These are phyloP conservation scores for Agriopis aurantiaria DNA, from an alignment of 2,888 invertebrate genomes.

Conservation along the genomic window DNA sequence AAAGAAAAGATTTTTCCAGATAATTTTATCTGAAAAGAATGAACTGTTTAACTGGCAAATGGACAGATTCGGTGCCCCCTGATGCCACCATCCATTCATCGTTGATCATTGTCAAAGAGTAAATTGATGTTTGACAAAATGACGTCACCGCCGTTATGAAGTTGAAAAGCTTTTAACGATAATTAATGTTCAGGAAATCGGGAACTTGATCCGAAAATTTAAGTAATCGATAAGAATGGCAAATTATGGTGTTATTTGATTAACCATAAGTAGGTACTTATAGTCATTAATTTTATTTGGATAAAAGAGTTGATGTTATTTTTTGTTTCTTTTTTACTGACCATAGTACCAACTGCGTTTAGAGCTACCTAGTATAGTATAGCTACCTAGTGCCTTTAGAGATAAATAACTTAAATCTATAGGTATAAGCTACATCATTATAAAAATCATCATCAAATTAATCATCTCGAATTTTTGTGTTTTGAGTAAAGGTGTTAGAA, in stretches of 20 bases:
- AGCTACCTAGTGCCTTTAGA: too few relatives aligned
- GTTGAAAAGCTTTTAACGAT: constrained; percentile 79
- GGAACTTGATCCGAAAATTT: constrained; percentile 56
- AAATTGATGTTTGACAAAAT: constrained; percentile 82
- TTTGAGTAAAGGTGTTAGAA: constrained; percentile 33
- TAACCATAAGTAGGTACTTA: neutral
- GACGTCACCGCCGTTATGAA: constrained; percentile 74
- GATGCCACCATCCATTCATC: constrained; percentile 52
- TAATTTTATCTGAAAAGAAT: constrained; percentile 33
- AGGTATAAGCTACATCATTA: too few relatives aligned
- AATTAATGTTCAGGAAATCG: constrained; percentile 70
- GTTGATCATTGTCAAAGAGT: constrained; percentile 81
- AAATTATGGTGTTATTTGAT: constrained; percentile 40
- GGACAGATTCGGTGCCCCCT: constrained; percentile 56
- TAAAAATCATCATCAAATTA: neutral
- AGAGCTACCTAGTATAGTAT: too few relatives aligned
- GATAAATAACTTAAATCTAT: too few relatives aligned
- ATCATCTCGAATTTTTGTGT: neutral
- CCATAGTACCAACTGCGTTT: neutral
- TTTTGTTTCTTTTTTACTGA: neutral
- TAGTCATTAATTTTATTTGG: constrained; percentile 1
- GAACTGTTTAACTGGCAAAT: constrained; percentile 48
- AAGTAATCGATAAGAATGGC: constrained; percentile 53
- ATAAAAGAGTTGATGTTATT: neutral
- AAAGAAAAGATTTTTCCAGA: neutral